Evolutionary conservation across 1,140 invertebrate genomes (phyloP).

Genomic region (Drosophila insularis): DNA sequence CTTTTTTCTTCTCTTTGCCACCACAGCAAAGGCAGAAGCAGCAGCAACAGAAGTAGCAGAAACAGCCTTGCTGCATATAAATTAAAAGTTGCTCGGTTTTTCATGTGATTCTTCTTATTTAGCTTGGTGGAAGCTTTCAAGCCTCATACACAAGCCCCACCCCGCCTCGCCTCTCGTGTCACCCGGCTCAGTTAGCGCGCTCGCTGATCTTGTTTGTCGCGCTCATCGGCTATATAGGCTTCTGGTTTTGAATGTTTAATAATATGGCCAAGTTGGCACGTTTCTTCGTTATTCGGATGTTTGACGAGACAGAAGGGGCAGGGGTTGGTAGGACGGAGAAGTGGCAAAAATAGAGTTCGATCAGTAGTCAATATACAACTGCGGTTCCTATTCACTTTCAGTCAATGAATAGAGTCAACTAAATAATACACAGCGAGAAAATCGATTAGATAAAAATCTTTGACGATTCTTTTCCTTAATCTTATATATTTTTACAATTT

Average conservation of each 20-base stretch:
- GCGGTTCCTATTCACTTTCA: conserved; percentile 1
- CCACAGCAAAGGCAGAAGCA: too few species aligned
- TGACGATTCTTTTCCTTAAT: too few species aligned
- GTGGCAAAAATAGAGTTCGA: background rate
- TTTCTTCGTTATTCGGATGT: conserved; percentile 36
- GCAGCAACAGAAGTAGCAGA: background rate
- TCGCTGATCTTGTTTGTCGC: conserved; percentile 80
- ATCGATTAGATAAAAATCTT: too few species aligned
- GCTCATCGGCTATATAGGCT: conserved; percentile 69
- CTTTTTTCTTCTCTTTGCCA: conserved; percentile 50
- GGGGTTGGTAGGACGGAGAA: background rate
- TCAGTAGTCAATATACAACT: background rate
- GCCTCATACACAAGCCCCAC: background rate
- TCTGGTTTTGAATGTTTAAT: conserved; percentile 75
- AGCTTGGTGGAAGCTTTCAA: too few species aligned
- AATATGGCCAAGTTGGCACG: conserved; percentile 56
- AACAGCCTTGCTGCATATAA: conserved; percentile 60
- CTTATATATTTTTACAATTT: too few species aligned
- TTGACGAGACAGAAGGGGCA: background rate
- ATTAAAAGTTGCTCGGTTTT: conserved; percentile 68
- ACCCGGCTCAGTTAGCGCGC: conserved; percentile 45
- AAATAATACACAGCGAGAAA: background rate
- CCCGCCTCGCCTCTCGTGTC: background rate
- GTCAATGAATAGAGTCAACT: background rate
- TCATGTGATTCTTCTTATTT: conserved; percentile 25